Evolutionary conservation across 64 coral and sea anemone species (phyloP), one percentile per base, ranked within the genome.

Genomic region (Montipora cactus): DNA sequence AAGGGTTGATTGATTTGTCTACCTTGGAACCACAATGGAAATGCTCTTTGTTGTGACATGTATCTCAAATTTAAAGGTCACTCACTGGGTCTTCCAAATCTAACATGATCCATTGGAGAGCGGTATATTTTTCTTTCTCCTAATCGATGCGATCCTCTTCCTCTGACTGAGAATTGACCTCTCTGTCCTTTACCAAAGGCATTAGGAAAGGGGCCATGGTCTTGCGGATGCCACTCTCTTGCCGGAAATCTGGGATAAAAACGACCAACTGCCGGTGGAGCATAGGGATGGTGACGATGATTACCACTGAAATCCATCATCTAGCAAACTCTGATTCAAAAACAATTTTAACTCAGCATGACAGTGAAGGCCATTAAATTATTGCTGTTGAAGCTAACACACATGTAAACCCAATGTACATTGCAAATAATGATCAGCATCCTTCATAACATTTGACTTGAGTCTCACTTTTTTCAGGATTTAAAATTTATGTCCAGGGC

Each of bases 1-100:
- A 47, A 78, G 76, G 76, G 12, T 71, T 49, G 66, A 46, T 86
- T 44, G 62, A 86, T 86, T 48, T 37, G 68, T 86, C 82, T 86
- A 71, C 82, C 82, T 86, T 47, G 64, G 82, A 49, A 71, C 62
- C 66, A 71, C n/a, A 57, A 57, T 11, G 14, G 44, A 67, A 44
- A 21, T 10, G 66, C 18, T 50, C 66, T 71, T 86, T 19, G 62
- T 9, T 70, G 82, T 49, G 14, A 59, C 80, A 57, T 21, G 22
- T 44, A 64, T 49, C 66, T 69, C 19, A 61, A 18, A 84, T 84
- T 16, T 48, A 68, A 19, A 44, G 16, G 59, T 45, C 45, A 10
- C 20, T 64, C 57, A 49, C 16, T 78, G 47, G 46, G 1, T 48
- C 44, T 86, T 20, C 46, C 45, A 49, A 46, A 10, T 22, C 18